Base-by-base conservation (phyloP, 2,113 vertebrate genomes). In the Leptobrachium leishanense region DNA sequence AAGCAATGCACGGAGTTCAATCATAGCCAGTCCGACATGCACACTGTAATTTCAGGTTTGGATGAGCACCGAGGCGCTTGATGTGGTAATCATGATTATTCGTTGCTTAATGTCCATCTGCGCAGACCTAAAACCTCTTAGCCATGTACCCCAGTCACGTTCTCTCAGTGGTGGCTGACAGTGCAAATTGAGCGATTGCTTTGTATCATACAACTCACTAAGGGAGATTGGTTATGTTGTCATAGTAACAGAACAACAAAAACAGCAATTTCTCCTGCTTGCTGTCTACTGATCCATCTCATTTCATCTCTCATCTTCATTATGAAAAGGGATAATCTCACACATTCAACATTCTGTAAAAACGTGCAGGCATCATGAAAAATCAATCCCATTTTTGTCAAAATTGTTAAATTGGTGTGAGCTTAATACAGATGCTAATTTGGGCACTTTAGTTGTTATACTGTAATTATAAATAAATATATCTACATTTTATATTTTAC, bases 261-360 rank as follows among this genome's bases (percentile, higher is more conserved):
- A 59, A 59, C 62, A 64, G n/a, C 62, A 64, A 64, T 64, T 64
- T 64, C 15, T 64, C 6, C n/a, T 64, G 10, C n/a, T 62, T 62
- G 59, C 11, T 62, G 62, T 64, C 62, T 64, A 64, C 62, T 64
- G 62, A 64, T 31, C 62, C 62, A 64, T 64, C 20, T 64, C n/a
- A 64, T 64, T 64, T 64, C 20, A 31, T 31, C n/a, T 64, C n/a
- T 31, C 62, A 64, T n/a, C 13, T 64, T 6, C 9, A 2, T 64
- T 64, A 64, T 64, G n/a, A 64, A 20, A 39, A 64, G 6, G 62
- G 20, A 64, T 64, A n/a, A 64, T 39, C 20, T 20, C 62, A 64
- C n/a, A 64, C 6, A 31, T 31, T 64, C 62, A 64, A 20, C n/a
- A 31, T 31, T 13, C 5, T 64, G 9, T 31, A 31, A 39, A n/a